Percentiles rank a stretch among this genome's conserved stretches.
Evolutionary conservation across 2,888 invertebrate genomes (phyloP).

Genomic region (Polyommatus icarus): DNA sequence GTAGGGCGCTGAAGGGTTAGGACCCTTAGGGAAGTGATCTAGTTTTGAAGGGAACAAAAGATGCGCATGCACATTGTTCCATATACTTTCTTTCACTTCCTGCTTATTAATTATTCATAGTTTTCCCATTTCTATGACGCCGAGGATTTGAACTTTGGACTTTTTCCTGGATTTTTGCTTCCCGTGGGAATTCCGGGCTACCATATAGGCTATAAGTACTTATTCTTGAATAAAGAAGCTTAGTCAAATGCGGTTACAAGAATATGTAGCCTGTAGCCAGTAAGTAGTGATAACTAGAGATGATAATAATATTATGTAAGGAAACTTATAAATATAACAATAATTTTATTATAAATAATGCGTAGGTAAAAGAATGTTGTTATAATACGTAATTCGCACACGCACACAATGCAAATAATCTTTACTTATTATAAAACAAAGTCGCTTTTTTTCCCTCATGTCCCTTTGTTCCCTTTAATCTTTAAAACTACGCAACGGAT

Average conservation of each 20-base stretch:
- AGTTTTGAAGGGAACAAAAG: constrained; percentile 48
- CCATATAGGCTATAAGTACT: background rate
- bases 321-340: no score
- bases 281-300: no score
- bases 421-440: no score
- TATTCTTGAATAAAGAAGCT: background rate
- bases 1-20: constrained; percentile 65
- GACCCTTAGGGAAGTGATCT: constrained; percentile 55
- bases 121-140: constrained; percentile 10
- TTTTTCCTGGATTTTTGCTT: constrained; percentile 14
- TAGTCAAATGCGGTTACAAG: background rate
- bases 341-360: no score
- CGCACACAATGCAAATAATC: background rate
- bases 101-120: constrained; percentile 35
- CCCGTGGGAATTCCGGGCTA: constrained; percentile 18
- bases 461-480: no score
- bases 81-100: constrained; percentile 12
- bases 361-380: background rate
- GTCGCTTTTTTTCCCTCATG: no score
- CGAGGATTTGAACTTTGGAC: background rate
- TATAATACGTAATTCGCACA: background rate
- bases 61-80: constrained; percentile 29
- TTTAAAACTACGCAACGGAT: no score
- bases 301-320: no score
- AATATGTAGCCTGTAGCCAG: no score